A percentile compares a stretch with the other conserved stretches of the same genome.
phyloP scores from a whole-genome alignment of 2,888 invertebrate species.

The Clusia tigrina region DNA sequence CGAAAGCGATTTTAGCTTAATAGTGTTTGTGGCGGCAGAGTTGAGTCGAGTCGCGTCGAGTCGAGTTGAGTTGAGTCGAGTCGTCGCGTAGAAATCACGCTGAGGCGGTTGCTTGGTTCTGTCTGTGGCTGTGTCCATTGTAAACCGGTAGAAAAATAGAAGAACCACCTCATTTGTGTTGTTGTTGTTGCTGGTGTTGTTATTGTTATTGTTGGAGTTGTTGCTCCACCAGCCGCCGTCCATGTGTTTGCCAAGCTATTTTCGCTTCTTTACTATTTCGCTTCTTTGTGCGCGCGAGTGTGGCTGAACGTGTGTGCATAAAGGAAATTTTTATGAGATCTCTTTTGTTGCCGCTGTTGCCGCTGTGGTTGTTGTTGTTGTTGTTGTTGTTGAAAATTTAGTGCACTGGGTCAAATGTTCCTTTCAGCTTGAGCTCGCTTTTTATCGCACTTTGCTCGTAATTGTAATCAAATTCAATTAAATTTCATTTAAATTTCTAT shows the following conservation, averaged over 20 bases:
- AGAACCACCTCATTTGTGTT: neutral
- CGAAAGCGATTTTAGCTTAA: neutral
- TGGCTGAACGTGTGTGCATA: neutral
- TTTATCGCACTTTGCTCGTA: neutral
- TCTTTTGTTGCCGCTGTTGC: no score
- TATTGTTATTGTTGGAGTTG: no score
- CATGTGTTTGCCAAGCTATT: neutral
- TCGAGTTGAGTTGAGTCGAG: no score
- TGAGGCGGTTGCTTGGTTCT: neutral
- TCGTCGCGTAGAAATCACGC: neutral
- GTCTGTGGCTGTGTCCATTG: neutral
- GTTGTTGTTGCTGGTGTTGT: no score
- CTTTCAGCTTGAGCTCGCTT: neutral
- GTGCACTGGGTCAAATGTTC: constrained; percentile 5
- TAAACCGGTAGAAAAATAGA: constrained; percentile 3
- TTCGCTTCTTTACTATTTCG: neutral
- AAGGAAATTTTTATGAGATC: neutral
- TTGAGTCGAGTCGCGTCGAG: neutral
- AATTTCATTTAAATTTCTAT: neutral
- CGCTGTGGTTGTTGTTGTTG: no score
- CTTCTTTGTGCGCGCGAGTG: neutral
- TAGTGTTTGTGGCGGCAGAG: neutral
- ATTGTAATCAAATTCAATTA: neutral
- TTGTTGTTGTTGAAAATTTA: constrained; percentile 3
- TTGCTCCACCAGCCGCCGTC: neutral